phyloP scores from a whole-genome alignment of 2,888 invertebrate genomes.

The Dendrolimus pini region DNA sequence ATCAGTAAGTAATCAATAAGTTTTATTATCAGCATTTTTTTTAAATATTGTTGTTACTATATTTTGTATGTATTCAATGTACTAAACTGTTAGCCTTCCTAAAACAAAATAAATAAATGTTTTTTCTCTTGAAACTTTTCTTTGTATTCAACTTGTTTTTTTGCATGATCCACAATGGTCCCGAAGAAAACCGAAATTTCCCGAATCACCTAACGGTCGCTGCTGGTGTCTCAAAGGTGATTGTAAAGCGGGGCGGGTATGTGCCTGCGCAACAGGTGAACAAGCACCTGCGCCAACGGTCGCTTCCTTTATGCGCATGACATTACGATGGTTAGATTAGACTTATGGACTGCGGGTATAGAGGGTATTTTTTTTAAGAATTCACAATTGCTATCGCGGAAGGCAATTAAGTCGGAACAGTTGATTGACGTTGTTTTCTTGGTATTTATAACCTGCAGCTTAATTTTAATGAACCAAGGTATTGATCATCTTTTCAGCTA shows the following conservation, averaged over 20 bases:
- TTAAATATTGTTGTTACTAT: no score
- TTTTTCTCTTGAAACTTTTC: no score
- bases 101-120: no score
- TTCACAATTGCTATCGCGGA: no score
- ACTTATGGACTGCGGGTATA: conserved; percentile 15
- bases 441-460: not conserved
- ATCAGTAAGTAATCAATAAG: no score
- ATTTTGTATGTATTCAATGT: no score
- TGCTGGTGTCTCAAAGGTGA: conserved; percentile 7
- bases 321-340: conserved; percentile 63
- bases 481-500: no score
- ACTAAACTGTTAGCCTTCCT: no score
- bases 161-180: not conserved
- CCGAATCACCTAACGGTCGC: conserved; percentile 44
- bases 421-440: not conserved
- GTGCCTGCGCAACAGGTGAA: conserved; percentile 60
- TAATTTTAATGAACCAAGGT: not conserved
- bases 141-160: no score
- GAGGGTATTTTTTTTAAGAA: not conserved
- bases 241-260: conserved; percentile 13
- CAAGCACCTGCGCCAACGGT: conserved; percentile 65
- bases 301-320: conserved; percentile 54
- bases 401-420: no score
- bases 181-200: not conserved
- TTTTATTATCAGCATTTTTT: no score